Conservation (phyloP, 2,113 vertebrate genomes). For the Hylia prasina region DNA sequence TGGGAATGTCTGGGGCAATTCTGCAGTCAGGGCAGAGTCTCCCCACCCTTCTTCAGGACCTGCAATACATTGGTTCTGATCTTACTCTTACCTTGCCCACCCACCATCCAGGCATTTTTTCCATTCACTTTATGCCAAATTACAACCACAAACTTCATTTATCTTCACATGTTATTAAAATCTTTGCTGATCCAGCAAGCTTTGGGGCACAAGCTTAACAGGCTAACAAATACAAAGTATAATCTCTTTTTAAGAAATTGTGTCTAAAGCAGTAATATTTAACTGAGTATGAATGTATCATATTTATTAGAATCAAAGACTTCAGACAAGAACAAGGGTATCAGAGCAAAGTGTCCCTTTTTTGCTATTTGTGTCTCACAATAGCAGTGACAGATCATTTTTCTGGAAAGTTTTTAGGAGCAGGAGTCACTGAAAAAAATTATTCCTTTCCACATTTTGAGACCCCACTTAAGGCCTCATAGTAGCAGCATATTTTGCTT, state of each 20-base stretch:
- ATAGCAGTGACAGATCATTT: background rate
- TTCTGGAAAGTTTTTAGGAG: background rate
- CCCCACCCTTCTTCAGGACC: background rate
- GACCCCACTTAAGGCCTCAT: background rate
- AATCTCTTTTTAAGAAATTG: background rate
- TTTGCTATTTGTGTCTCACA: background rate
- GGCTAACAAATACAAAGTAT: background rate
- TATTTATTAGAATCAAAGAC: background rate
- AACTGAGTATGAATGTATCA: background rate
- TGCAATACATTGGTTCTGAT: background rate
- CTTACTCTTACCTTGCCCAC: background rate
- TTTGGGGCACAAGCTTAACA: background rate
- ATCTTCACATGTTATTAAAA: background rate
- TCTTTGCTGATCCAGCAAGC: background rate
- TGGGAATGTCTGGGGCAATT: accelerated
- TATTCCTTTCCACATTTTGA: background rate
- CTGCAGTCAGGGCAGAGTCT: background rate
- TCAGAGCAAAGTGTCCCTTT: background rate
- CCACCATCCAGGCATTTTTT: background rate
- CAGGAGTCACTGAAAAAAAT: background rate
- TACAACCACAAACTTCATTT: background rate
- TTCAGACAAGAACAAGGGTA: background rate
- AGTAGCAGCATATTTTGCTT: background rate
- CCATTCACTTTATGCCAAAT: background rate
- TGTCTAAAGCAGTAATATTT: background rate